phyloP scores from a whole-genome alignment of 2,113 vertebrate genomes.

The Microtus oregoni region DNA sequence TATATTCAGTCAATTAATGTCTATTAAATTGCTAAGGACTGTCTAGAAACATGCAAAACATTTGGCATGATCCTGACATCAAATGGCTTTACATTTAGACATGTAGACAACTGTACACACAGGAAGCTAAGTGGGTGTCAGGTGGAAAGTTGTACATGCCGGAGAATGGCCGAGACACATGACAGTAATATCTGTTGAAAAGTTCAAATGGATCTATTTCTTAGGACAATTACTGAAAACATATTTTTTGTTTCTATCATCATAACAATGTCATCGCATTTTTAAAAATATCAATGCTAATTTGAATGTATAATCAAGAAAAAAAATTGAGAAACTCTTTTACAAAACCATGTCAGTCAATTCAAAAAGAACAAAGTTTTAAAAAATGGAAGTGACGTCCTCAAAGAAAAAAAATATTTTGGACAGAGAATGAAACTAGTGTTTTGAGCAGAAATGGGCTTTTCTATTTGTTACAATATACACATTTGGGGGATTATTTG shows the following conservation, averaged over 20 bases:
- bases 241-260: slow-evolving; percentile 35
- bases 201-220: neutral
- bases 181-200: neutral
- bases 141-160: neutral
- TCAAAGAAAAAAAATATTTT: slow-evolving; percentile 4
- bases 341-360: neutral
- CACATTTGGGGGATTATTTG: neutral
- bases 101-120: neutral
- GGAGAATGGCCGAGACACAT: neutral
- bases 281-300: neutral
- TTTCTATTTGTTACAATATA: neutral
- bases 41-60: neutral
- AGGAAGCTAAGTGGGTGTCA: neutral
- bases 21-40: slow-evolving; percentile 36
- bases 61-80: neutral
- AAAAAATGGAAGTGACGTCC: neutral
- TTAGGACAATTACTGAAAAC: neutral
- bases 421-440: neutral
- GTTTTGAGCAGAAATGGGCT: neutral
- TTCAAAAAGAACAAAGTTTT: neutral
- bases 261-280: neutral
- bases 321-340: neutral
- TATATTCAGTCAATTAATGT: neutral
- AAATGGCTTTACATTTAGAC: neutral
- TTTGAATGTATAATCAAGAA: neutral